Conservation (phyloP, 30 jellyfish, hydroid and myxozoan species). For the Aurelia aurita complex sp. Pacific region DNA sequence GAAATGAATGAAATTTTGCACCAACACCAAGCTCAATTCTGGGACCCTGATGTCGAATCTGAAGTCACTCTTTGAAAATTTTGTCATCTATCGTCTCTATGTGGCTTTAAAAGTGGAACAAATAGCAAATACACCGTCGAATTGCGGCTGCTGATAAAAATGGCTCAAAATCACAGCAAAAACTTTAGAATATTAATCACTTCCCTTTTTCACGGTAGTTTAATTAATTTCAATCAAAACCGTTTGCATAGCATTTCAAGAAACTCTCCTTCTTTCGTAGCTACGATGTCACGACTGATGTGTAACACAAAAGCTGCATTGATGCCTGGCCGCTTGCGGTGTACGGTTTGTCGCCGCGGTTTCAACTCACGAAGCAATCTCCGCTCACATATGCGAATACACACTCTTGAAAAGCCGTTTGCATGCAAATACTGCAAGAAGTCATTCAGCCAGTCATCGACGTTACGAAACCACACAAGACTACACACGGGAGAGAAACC, state of each 20-base stretch:
- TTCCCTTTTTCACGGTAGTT: background rate
- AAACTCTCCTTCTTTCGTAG: background rate
- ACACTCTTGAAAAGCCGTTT: conserved; percentile 91
- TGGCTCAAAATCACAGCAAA: too few relatives aligned
- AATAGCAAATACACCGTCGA: too few relatives aligned
- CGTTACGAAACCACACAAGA: conserved; percentile 86
- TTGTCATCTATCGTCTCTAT: too few relatives aligned
- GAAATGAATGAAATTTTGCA: too few relatives aligned
- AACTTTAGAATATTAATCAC: too few relatives aligned
- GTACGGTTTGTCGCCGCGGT: conserved; percentile 94
- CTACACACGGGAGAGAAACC: conserved; percentile 96
- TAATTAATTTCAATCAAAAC: too few relatives aligned
- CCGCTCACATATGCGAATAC: conserved; percentile 93
- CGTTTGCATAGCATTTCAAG: background rate
- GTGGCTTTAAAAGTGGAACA: too few relatives aligned
- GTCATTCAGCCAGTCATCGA: conserved; percentile 88
- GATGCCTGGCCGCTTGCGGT: conserved; percentile 81
- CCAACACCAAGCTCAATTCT: too few relatives aligned
- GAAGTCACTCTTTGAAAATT: too few relatives aligned
- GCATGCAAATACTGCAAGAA: conserved; percentile 84
- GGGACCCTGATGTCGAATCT: too few relatives aligned
- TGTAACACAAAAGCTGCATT: conserved; percentile 46
- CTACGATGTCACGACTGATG: conserved; percentile 9
- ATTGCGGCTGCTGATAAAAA: too few relatives aligned
- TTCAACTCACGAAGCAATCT: conserved; percentile 92